Conservation (phyloP, 2,888 invertebrate genomes). For the Acheta domesticus region DNA sequence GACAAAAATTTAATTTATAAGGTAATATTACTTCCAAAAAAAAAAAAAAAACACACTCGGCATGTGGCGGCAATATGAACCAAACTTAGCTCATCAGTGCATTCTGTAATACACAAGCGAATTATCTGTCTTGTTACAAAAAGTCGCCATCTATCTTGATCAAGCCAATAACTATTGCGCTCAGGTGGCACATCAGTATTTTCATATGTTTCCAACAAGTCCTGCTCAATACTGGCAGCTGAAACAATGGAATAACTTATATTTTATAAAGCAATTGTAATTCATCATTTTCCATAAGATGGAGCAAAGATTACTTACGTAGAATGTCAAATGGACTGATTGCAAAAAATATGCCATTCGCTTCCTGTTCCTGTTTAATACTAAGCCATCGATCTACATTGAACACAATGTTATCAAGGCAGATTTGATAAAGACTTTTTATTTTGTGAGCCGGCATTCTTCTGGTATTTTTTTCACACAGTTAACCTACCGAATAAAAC, state of each 20-base stretch:
- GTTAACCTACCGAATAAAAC: too few species aligned
- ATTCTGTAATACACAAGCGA: slow-evolving; percentile 36
- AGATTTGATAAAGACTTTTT: slow-evolving; percentile 35
- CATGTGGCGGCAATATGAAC: slow-evolving; percentile 37
- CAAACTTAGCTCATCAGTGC: slow-evolving; percentile 36
- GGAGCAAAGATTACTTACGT: slow-evolving; percentile 32
- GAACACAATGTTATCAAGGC: slow-evolving; percentile 36
- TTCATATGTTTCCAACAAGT: slow-evolving; percentile 37
- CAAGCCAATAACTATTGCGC: slow-evolving; percentile 33
- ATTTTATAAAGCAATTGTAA: too few species aligned
- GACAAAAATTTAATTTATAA: neutral
- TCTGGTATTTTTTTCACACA: neutral
- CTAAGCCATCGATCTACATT: slow-evolving; percentile 36
- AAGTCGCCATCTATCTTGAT: slow-evolving; percentile 37
- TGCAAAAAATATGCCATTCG: slow-evolving; percentile 23
- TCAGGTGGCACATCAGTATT: slow-evolving; percentile 31
- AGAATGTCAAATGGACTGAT: slow-evolving; percentile 36
- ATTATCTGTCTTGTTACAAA: slow-evolving; percentile 36
- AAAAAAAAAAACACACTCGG: slow-evolving; percentile 31
- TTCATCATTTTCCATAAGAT: neutral
- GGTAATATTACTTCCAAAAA: neutral
- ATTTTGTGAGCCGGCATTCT: slow-evolving; percentile 34
- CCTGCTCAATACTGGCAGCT: slow-evolving; percentile 37
- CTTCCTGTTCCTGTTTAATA: slow-evolving; percentile 31
- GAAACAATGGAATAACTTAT: slow-evolving; percentile 19